A percentile compares a stretch with the other conserved stretches of the same genome.
phyloP scores from a whole-genome alignment of 37 sponge, comb jelly and placozoan genomes.

The Axinella damicornis region DNA sequence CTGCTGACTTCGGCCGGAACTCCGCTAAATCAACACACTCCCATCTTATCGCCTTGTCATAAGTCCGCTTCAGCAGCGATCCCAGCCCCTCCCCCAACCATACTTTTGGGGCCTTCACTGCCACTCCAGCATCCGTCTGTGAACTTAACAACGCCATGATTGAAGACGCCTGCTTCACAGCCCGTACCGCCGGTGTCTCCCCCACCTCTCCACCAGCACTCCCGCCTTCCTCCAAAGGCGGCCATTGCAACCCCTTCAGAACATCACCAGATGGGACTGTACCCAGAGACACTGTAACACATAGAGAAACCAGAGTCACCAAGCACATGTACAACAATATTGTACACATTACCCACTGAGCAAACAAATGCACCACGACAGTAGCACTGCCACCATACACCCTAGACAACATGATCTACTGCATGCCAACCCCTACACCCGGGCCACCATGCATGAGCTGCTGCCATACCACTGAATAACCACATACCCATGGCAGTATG shows the following conservation, averaged over 20 bases:
- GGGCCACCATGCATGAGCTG: too few species aligned
- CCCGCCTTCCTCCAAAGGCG: background rate
- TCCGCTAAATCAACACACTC: conserved; percentile 14
- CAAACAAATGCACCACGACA: too few species aligned
- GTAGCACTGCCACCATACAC: too few species aligned
- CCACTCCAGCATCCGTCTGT: background rate
- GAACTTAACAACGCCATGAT: background rate
- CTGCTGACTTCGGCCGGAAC: background rate
- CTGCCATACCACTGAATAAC: too few species aligned
- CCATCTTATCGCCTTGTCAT: conserved; percentile 10
- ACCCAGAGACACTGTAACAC: conserved; percentile 8
- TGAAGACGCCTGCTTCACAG: background rate
- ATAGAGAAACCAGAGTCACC: too few species aligned
- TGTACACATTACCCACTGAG: too few species aligned
- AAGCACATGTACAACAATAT: too few species aligned
- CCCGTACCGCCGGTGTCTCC: background rate
- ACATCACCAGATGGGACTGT: background rate
- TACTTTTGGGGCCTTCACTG: background rate
- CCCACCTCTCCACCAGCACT: background rate
- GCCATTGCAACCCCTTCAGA: background rate
- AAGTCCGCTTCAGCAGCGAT: background rate
- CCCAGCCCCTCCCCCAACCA: conserved; percentile 30
- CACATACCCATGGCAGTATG: too few species aligned
- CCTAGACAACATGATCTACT: too few species aligned
- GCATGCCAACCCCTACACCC: too few species aligned